A percentile compares a stretch with the other conserved stretches of the same genome.
These are phyloP conservation scores for Champsocephalus gunnari DNA, from an alignment of 2,797 vertebrate species.

Conservation along the genomic window DNA sequence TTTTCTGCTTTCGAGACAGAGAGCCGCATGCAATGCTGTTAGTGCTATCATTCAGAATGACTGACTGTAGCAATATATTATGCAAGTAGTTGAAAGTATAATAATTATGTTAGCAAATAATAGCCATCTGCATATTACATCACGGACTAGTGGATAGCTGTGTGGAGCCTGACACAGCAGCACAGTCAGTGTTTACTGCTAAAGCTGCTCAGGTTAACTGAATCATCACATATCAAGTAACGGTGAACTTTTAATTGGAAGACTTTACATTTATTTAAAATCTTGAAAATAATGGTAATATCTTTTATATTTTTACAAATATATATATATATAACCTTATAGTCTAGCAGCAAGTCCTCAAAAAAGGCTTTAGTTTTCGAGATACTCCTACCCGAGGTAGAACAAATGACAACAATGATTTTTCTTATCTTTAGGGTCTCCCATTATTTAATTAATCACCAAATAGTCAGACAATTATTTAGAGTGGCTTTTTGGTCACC, in stretches of 20 bases:
- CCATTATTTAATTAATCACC: too few relatives aligned
- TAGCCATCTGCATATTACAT: neutral
- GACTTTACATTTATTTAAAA: neutral
- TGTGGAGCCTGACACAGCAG: constrained; percentile 25
- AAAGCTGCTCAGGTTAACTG: neutral
- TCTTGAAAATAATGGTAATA: too few relatives aligned
- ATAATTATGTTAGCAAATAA: constrained; percentile 17
- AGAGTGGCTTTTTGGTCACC: too few relatives aligned
- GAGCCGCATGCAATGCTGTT: neutral
- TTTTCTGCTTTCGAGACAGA: neutral
- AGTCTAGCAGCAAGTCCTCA: too few relatives aligned
- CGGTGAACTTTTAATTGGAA: neutral
- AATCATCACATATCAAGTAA: constrained; percentile 21
- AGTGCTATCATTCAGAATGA: neutral
- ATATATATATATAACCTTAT: too few relatives aligned
- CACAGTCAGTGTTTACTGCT: neutral
- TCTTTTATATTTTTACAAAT: too few relatives aligned
- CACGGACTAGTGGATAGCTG: constrained; percentile 35
- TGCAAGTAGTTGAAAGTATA: constrained; percentile 16
- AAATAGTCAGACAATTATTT: too few relatives aligned
- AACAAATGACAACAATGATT: neutral
- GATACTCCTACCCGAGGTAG: too few relatives aligned
- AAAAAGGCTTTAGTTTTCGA: too few relatives aligned
- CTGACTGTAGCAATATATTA: neutral
- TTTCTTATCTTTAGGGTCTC: too few relatives aligned